Evolutionary conservation across 2,888 invertebrate species (phyloP), one percentile per base, ranked within the genome.

Genomic region (Sphaerophoria rueppellii): DNA sequence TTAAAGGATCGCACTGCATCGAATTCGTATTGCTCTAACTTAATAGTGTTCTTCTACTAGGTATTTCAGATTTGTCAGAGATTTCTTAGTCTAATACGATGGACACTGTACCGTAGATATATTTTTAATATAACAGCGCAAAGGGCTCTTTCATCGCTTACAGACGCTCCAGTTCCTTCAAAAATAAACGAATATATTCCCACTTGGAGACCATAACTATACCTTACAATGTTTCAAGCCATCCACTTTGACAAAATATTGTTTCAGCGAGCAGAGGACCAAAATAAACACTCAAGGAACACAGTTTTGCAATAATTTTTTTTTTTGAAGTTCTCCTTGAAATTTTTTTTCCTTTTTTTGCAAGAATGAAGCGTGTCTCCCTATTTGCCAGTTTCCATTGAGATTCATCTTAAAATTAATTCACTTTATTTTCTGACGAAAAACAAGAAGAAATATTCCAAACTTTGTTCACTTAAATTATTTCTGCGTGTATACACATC

Each of bases 151-250:
- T 24, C 24, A 24, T 2, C 24, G 2, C 24, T 24, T 2, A 24
- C 1, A 24, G 1, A 24, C 24, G 24, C 24, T 24, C 24, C 24
- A 24, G 24, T 24, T 24, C 24, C 2, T 24, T 24, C 24, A 24
- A 24, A 24, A 24, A 24, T 2, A 24, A 24, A 24, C 2, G 24
- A 24, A 24, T 1, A 24, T 24, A 24, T 24, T 24, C 24, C 24
- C 24, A 24, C 24, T 24, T 24, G 24, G 24, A 24, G 37, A 74
- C 40, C n/a, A n/a, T n/a, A n/a, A n/a, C n/a, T n/a, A n/a, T 58
- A 57, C 2, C 2, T 75, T 75, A 83, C 83, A 83, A 74, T 76
- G 75, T 83, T 80, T 80, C 75, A 72, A 80, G 80, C 60, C 75
- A 74, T 74, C 75, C 67, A 74, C 67, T 54, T 74, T 50, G 60